Base-by-base conservation (phyloP, 37 sponge, comb jelly and placozoan genomes). In the Eunapius fragilis region DNA sequence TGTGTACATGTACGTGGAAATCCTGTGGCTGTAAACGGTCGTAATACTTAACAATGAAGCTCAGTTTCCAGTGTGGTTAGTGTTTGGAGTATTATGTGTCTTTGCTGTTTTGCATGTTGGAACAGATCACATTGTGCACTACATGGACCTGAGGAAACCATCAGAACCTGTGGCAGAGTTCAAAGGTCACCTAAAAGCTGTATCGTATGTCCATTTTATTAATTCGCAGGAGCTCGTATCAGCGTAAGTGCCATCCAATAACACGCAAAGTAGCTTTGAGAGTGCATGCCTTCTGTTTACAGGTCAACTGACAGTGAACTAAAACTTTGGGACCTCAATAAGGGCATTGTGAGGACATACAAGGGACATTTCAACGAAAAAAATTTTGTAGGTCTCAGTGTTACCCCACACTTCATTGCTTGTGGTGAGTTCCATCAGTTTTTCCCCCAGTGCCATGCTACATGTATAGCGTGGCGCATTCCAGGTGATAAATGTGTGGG, bases 271-370 rank as follows among this genome's bases (percentile, higher is more conserved):
- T 58, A 58, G n/a, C n/a, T 17, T 1, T 58, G 19, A 58, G 22
- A 19, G 14, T 10, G 22, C 58, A 4, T 11, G 9, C 17, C 2
- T 17, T 19, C 2, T 58, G 14, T 10, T 85, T 24, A 23, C 49
- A 96, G 96, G 1, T 93, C 96, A 0, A 96, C 96, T 0, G 96
- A 96, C 77, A 96, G 95, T 86, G 93, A 96, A 28, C 83, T 96
- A 74, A 93, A 91, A 84, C 67, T 85, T 31, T 96, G 96, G 96
- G 76, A 94, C 37, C 33, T 83, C 10, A 36, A 70, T 25, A 75
- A 25, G 3, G 38, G 75, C 19, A 25, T 24, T 26, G 27, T 80
- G n/a, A 33, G 89, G 67, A 91, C 91, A 24, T 96, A 86, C 80
- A 80, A 70, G 7, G 96, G 96, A 69, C 96, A 96, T 76, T 37